phyloP scores from a whole-genome alignment of 2,797 vertebrate genomes.

The Sebastiscus tertius region DNA sequence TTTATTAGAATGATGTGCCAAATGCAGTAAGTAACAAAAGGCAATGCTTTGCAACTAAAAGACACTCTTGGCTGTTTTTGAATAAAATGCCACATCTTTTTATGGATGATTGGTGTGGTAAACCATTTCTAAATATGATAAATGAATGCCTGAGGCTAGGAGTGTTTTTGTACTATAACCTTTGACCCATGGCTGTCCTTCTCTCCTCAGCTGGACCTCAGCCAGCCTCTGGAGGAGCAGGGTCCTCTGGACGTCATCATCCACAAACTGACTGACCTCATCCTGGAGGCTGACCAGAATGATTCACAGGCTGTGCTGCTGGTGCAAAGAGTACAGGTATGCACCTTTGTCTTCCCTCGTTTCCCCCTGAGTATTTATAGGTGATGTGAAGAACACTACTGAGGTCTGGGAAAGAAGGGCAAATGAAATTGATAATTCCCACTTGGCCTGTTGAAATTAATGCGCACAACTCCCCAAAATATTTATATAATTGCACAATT shows the following conservation, averaged over 20 bases:
- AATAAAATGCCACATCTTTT: not conserved
- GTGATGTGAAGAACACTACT: not conserved
- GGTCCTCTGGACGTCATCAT: constrained; percentile 98
- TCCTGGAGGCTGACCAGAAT: constrained; percentile 97
- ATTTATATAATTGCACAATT: not conserved
- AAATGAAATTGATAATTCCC: not conserved
- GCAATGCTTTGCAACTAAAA: not conserved
- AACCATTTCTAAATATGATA: constrained; percentile 7
- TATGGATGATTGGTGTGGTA: not conserved
- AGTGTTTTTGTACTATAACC: not conserved
- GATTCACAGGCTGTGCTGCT: constrained; percentile 92
- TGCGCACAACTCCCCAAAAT: not conserved
- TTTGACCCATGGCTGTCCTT: constrained; percentile 37
- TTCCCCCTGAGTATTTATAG: not conserved
- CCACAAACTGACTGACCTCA: constrained; percentile 97
- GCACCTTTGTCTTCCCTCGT: not conserved
- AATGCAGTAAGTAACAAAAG: not conserved
- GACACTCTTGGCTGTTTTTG: not conserved
- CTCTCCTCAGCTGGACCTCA: constrained; percentile 90
- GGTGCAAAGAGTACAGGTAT: constrained; percentile 95
- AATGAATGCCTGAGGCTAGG: not conserved
- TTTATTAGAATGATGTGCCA: not conserved
- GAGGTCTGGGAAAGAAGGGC: not conserved
- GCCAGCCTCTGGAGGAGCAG: constrained; percentile 94
- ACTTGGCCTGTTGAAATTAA: not conserved